Evolutionary conservation across 92 coral and sea anemone genomes (phyloP).

Genomic region (Montipora capitata): DNA sequence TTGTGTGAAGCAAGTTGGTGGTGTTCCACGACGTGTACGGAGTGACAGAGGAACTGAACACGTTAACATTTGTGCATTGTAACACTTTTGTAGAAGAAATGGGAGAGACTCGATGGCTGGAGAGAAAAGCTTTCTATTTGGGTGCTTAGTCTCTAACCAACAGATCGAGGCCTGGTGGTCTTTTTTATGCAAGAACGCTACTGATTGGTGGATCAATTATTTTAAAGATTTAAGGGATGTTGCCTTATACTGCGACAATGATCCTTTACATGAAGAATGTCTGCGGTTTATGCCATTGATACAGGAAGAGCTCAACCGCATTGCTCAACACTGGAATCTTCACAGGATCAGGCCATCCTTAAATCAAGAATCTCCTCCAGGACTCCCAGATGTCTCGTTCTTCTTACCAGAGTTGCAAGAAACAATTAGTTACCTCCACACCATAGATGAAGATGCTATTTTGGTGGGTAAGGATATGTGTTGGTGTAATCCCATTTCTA

Average conservation of each 20-base stretch:
- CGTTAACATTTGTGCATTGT: conserved; percentile 13
- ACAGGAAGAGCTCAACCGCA: conserved; percentile 7
- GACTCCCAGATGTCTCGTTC: conserved; percentile 29
- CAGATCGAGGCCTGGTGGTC: conserved; percentile 27
- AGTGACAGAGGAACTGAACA: conserved; percentile 35
- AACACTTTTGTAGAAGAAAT: conserved; percentile 9
- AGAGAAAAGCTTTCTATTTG: conserved; percentile 19
- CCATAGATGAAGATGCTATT: background rate
- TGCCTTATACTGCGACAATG: conserved; percentile 19
- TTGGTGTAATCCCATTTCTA: too few species aligned
- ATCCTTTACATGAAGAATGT: conserved; percentile 21
- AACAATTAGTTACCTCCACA: background rate
- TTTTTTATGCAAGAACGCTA: conserved; percentile 2
- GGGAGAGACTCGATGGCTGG: conserved; percentile 19
- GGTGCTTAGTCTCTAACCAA: conserved; percentile 14
- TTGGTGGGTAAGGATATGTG: background rate
- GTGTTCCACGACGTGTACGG: conserved; percentile 18
- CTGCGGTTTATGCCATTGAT: conserved; percentile 19
- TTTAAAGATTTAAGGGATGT: conserved; percentile 21
- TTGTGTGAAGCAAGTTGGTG: conserved; percentile 16
- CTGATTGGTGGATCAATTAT: conserved; percentile 29
- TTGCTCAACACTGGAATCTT: conserved; percentile 11
- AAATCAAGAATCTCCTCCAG: conserved; percentile 18
- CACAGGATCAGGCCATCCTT: conserved; percentile 19
- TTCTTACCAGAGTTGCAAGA: conserved; percentile 10